Evolutionary conservation across 1,140 invertebrate genomes (phyloP), one percentile per base, ranked within the genome.

Genomic region (Tetramorium simillimum): DNA sequence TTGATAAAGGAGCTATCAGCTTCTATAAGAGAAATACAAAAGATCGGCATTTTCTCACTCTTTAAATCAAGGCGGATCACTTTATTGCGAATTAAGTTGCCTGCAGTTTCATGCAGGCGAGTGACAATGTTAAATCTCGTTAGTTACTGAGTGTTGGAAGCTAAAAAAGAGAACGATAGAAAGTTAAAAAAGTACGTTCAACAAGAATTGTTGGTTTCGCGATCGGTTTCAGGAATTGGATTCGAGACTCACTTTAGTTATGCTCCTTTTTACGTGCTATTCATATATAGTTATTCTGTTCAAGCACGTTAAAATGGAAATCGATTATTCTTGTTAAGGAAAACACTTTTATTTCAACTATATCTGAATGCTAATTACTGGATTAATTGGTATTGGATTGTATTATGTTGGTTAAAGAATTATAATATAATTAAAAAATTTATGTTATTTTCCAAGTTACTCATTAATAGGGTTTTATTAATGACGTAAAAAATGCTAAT

Each of bases 61-160:
- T 51, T 73, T 82, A 73, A 82, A 82, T 82, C 69, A 73, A 73
- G 14, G 24, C 18, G 10, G 33, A 84, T 72, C 53, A 46, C 58
- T 84, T 84, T 67, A 65, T 37, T 58, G 24, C 28, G 18, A 73
- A 82, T 73, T 24, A 82, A 82, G 18, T 51, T 60, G 24, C 24
- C 24, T 81, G 21, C 6, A 72, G 33, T 84, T 70, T 16, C 24
- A 24, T 60, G 9, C 37, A 40, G 62, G 62, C 56, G 9, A 84
- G n/a, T 51, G 53, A 58, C 21, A 82, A 14, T 14, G 24, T 75
- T 73, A 73, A 82, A 84, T 37, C 40, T 84, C 5, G 37, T 60
- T 84, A 84, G 40, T 62, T 60, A 46, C 18, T 40, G 18, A 0
- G 4, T 16, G 12, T 80, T 70, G 4, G 7, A 82, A 75, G 40